Evolutionary conservation across 2,888 invertebrate genomes (phyloP).

Genomic region (Tubulanus polymorphus): DNA sequence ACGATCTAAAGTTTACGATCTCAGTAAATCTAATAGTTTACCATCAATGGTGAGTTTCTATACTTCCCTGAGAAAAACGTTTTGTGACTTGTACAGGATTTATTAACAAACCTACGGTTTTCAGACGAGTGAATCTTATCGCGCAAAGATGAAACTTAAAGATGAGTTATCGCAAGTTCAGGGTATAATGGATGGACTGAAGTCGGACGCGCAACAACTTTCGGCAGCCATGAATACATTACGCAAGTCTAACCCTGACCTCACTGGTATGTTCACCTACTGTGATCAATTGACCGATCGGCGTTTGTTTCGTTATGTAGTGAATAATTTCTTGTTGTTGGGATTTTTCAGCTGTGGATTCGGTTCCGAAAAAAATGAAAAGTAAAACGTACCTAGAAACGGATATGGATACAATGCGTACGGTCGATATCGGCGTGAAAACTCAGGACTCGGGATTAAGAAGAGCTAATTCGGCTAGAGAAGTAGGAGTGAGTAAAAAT

Average conservation of each 20-base stretch:
- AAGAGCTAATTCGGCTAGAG: not conserved
- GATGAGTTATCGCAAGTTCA: constrained; percentile 78
- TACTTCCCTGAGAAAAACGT: not conserved
- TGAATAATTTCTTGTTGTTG: too few species aligned
- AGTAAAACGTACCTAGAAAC: constrained; percentile 83
- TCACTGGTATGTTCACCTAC: not conserved
- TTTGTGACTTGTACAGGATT: not conserved
- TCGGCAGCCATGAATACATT: constrained; percentile 80
- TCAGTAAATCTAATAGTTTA: constrained; percentile 39
- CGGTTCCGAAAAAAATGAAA: too few species aligned
- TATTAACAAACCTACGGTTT: constrained; percentile 7
- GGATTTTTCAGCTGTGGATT: too few species aligned
- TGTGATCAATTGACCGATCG: too few species aligned
- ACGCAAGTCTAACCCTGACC: constrained; percentile 59
- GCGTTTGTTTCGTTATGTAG: too few species aligned
- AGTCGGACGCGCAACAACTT: constrained; percentile 78
- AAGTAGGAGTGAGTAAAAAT: not conserved
- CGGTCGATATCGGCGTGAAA: constrained; percentile 58
- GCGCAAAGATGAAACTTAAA: constrained; percentile 54
- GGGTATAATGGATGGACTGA: constrained; percentile 77
- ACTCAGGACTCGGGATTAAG: constrained; percentile 32
- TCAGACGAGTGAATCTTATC: constrained; percentile 29
- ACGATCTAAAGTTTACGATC: constrained; percentile 62
- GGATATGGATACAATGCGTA: constrained; percentile 78
- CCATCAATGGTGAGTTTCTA: constrained; percentile 35